phyloP scores from a whole-genome alignment of 2,113 vertebrate species.

The Syrrhaptes paradoxus region DNA sequence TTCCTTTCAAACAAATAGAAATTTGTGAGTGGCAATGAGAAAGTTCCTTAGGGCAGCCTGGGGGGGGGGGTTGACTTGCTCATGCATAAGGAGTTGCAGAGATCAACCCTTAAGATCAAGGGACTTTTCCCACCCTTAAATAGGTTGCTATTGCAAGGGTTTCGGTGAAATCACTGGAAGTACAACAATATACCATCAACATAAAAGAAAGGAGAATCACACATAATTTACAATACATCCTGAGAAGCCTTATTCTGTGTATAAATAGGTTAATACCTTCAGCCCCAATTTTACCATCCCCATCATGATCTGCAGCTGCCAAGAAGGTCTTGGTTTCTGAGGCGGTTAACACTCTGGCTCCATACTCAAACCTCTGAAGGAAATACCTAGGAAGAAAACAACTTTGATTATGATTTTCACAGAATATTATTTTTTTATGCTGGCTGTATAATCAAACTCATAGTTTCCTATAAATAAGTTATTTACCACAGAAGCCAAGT shows the following conservation, averaged over 20 bases:
- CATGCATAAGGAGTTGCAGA: not conserved
- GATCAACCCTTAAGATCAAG: not conserved
- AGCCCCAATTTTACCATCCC: constrained; percentile 91
- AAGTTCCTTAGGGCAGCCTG: not conserved
- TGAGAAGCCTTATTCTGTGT: not conserved
- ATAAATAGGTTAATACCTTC: constrained; percentile 78
- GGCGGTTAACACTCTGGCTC: constrained; percentile 85
- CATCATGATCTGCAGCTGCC: constrained; percentile 87
- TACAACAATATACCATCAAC: not conserved
- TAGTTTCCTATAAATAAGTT: not conserved
- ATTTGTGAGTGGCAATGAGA: not conserved
- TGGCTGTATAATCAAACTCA: not conserved
- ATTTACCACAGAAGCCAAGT: not conserved
- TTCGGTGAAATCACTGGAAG: not conserved
- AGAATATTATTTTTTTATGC: not conserved
- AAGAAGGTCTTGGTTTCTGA: constrained; percentile 89
- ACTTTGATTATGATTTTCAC: not conserved
- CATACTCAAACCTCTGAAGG: constrained; percentile 88
- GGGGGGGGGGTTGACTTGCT: not conserved
- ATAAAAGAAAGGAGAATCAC: not conserved
- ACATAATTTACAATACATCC: not conserved
- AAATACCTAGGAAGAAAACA: constrained; percentile 81
- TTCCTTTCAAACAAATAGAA: not conserved
- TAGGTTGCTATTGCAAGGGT: not conserved
- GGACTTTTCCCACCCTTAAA: not conserved